A percentile compares a stretch with the other conserved stretches of the same genome.
Conservation (phyloP, 2,113 vertebrate genomes). For the Cyanoderma ruficeps region DNA sequence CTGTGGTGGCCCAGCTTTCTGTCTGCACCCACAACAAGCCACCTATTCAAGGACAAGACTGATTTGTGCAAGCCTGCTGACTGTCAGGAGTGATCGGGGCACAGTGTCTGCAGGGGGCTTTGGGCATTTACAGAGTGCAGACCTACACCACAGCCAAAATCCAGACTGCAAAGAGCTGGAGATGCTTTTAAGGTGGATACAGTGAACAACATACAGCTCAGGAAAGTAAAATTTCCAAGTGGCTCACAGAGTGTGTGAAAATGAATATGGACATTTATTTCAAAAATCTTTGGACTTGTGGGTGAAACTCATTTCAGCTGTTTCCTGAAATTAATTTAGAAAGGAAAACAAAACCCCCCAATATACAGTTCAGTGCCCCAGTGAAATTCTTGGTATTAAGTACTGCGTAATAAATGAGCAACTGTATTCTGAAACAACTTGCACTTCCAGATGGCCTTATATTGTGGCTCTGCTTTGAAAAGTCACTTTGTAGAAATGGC, state of each 20-base stretch:
- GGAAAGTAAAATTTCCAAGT: not conserved
- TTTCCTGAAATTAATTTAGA: slow-evolving; percentile 5
- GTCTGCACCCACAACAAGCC: not conserved
- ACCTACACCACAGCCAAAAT: not conserved
- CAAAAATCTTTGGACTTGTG: not conserved
- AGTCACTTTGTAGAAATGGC: slow-evolving; percentile 36
- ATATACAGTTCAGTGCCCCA: not conserved
- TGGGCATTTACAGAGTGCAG: not conserved
- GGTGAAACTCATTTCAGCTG: not conserved
- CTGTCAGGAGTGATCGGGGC: accelerated
- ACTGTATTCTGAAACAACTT: not conserved
- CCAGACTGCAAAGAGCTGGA: not conserved
- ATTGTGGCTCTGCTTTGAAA: slow-evolving; percentile 26
- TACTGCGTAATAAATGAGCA: not conserved
- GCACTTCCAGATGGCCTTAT: slow-evolving; percentile 40
- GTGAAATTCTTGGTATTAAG: not conserved
- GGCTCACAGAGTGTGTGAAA: not conserved
- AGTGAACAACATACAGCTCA: not conserved
- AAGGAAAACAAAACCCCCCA: not conserved
- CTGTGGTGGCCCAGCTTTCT: not conserved
- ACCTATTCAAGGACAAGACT: not conserved
- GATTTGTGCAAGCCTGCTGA: not conserved
- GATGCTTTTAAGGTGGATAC: not conserved
- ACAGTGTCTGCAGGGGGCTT: not conserved
- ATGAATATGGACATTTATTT: not conserved